Conservation (phyloP, 2,888 invertebrate species). For the Eubasilissa splendida region DNA sequence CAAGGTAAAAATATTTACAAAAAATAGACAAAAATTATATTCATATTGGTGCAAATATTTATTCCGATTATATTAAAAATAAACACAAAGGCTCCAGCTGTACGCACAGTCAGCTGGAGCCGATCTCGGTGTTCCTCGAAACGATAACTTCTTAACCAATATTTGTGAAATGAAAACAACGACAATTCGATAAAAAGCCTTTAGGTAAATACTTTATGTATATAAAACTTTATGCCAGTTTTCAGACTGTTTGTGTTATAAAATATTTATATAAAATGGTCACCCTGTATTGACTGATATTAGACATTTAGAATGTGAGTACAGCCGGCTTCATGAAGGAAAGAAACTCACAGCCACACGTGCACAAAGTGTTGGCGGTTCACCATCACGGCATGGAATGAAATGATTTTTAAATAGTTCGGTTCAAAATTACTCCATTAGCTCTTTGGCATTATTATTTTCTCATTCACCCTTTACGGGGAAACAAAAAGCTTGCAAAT, state of each 20-base stretch:
- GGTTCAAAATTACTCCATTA: background rate
- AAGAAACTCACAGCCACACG: too few relatives aligned
- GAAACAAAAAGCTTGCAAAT: conserved; percentile 29
- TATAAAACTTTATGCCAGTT: too few relatives aligned
- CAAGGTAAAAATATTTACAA: conserved; percentile 8
- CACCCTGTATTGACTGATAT: conserved; percentile 38
- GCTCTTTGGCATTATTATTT: conserved; percentile 33
- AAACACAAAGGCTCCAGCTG: background rate
- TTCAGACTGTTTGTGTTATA: background rate
- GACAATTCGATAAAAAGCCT: too few relatives aligned
- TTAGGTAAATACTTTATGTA: too few relatives aligned
- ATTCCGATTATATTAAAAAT: conserved; percentile 22
- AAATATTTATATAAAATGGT: conserved; percentile 35
- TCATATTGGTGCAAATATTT: conserved; percentile 34
- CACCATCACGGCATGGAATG: background rate
- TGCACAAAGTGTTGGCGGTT: background rate
- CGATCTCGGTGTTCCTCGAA: too few relatives aligned
- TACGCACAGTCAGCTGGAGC: too few relatives aligned
- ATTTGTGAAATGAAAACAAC: too few relatives aligned
- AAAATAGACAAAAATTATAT: conserved; percentile 16
- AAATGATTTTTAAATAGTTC: too few relatives aligned
- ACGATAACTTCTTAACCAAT: too few relatives aligned
- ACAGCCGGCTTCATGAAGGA: too few relatives aligned
- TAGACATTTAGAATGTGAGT: conserved; percentile 10
- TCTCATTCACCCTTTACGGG: conserved; percentile 3